Evolutionary conservation across 1,140 invertebrate genomes (phyloP).

Genomic region (Triops cancriformis): DNA sequence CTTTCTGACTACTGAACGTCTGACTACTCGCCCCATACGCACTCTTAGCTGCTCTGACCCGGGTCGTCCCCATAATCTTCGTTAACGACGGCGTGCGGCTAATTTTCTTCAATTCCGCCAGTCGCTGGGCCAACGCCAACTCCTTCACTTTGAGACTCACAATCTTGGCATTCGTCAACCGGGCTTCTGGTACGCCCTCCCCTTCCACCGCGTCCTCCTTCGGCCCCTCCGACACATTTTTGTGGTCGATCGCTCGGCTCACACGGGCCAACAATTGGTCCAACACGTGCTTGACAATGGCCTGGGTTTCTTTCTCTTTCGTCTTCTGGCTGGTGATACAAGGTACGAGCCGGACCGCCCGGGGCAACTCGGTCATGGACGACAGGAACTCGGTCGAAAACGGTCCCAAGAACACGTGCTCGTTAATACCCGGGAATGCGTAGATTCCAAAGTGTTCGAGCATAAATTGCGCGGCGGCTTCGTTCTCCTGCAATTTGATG

Average conservation of each 20-base stretch:
- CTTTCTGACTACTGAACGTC: no score
- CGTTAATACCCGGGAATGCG: slow-evolving; percentile 1
- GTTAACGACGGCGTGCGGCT: no score
- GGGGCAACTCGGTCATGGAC: neutral
- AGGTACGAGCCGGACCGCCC: neutral
- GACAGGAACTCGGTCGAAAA: neutral
- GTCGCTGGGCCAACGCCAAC: neutral
- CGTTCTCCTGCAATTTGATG: neutral
- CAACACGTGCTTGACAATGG: neutral
- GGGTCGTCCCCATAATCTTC: no score
- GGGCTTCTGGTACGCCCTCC: neutral
- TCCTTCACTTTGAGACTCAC: slow-evolving; percentile 7
- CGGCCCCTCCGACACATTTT: neutral
- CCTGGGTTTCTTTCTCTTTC: neutral
- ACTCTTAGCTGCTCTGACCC: no score
- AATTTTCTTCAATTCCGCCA: neutral
- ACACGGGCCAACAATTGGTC: neutral
- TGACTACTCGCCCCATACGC: no score
- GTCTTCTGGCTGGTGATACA: neutral
- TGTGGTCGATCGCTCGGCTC: neutral
- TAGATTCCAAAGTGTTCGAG: neutral
- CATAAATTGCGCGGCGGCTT: neutral
- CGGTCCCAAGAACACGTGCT: slow-evolving; percentile 21
- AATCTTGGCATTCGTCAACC: neutral
- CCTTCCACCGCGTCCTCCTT: no score